A percentile compares a stretch with the other conserved stretches of the same genome.
Evolutionary conservation across 2,888 invertebrate species (phyloP).

Genomic region (Crossocerus cetratus): DNA sequence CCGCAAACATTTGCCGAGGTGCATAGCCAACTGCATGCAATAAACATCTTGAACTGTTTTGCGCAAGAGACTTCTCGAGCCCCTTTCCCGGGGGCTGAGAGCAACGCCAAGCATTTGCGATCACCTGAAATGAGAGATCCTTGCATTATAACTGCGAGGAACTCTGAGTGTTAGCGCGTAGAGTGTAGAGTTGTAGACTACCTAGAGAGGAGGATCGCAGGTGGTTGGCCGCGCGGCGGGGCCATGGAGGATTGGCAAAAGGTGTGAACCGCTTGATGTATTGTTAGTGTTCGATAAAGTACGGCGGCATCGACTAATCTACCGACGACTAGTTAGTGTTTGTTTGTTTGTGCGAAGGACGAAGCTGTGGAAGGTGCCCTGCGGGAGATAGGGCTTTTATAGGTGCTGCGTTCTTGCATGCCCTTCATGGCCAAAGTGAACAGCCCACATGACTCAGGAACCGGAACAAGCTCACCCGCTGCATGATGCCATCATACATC

Average conservation of each 20-base stretch:
- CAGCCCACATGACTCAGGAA: slow-evolving; percentile 63
- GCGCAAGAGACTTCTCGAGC: too few relatives aligned
- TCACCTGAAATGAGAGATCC: too few relatives aligned
- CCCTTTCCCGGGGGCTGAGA: too few relatives aligned
- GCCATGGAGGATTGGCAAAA: neutral
- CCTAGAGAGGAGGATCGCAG: neutral
- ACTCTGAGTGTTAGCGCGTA: too few relatives aligned
- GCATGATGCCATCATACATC: slow-evolving; percentile 66
- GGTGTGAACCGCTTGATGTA: slow-evolving; percentile 19
- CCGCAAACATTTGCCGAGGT: too few relatives aligned
- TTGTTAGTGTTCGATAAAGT: slow-evolving; percentile 41
- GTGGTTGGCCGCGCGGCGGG: neutral
- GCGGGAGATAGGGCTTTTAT: slow-evolving; percentile 95
- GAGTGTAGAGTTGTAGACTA: too few relatives aligned
- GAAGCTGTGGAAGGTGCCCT: slow-evolving; percentile 96
- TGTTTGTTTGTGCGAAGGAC: slow-evolving; percentile 83
- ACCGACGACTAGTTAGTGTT: slow-evolving; percentile 71
- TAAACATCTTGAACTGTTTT: too few relatives aligned
- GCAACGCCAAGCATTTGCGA: too few relatives aligned
- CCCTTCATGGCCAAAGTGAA: slow-evolving; percentile 63
- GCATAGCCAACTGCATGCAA: too few relatives aligned
- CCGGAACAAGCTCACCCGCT: slow-evolving; percentile 63
- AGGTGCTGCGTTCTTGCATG: slow-evolving; percentile 72
- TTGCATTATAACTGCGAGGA: too few relatives aligned
- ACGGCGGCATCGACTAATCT: slow-evolving; percentile 40